A percentile compares a stretch with the other conserved stretches of the same genome.
phyloP scores from a whole-genome alignment of 2,888 invertebrate genomes.

The Pseudococcus jackbeardsleyi region DNA sequence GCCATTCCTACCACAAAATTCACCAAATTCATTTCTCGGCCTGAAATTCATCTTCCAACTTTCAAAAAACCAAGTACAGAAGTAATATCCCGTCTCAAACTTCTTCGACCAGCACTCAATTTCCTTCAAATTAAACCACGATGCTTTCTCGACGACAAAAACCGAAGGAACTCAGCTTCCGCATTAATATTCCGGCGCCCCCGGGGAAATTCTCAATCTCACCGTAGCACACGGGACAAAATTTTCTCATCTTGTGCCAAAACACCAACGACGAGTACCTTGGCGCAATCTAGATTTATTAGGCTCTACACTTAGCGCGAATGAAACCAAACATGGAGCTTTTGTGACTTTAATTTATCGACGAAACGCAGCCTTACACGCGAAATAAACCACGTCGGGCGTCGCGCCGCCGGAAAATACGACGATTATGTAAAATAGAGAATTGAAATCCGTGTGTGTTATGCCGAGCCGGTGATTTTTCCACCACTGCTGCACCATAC shows the following conservation, averaged over 20 bases:
- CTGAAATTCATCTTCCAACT: not conserved
- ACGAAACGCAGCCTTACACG: not conserved
- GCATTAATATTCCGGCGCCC: not conserved
- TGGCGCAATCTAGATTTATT: not conserved
- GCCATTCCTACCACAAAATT: not conserved
- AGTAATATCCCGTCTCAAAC: not conserved
- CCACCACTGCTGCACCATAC: not conserved
- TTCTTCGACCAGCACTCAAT: not conserved
- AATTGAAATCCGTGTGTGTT: not conserved
- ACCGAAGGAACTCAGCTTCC: not conserved
- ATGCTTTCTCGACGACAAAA: not conserved
- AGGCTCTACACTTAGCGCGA: not conserved
- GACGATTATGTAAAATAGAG: constrained; percentile 1
- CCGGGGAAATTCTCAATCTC: constrained; percentile 3
- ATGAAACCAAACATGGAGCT: not conserved
- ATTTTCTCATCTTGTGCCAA: not conserved
- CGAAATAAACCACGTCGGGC: not conserved
- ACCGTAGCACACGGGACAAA: not conserved
- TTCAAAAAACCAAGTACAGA: not conserved
- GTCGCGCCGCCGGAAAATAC: not conserved
- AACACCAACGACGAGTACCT: not conserved
- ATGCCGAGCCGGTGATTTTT: not conserved
- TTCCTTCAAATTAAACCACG: not conserved
- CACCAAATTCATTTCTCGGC: not conserved
- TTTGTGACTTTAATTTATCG: not conserved